Base-by-base conservation (phyloP, 2,113 vertebrate genomes). In the Notechis scutatus region DNA sequence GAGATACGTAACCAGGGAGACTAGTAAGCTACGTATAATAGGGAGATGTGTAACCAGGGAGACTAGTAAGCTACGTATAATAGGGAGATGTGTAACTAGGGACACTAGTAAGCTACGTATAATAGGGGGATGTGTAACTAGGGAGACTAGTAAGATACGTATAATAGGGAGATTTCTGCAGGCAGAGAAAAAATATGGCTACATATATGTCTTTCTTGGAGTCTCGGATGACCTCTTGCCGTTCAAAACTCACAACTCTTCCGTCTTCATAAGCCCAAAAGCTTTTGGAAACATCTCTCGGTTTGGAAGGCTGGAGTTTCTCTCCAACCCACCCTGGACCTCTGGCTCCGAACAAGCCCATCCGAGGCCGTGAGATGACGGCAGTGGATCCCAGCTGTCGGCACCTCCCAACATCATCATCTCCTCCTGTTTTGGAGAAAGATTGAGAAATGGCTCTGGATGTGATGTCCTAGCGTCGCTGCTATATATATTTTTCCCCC, bases 141-240 rank as follows among this genome's bases (percentile, higher is more conserved):
- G 42, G 42, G 97, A 95, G 94, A 92, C 85, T 93, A 91, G 89
- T 90, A 88, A 57, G 94, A n/a, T 93, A 39, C 1, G 1, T 24
- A 3, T 89, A 95, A 81, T 42, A 92, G 18, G 26, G 85, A 91
- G 89, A 45, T 23, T 94, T 94, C 97, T 98, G 95, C 97, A 96
- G 96, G 91, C 96, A 96, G 97, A 95, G 87, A 87, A 88, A 95
- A 88, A 39, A n/a, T n/a, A n/a, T 39, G 39, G 61, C 20, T 34
- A 18, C n/a, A n/a, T n/a, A n/a, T 54, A 6, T 55, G 11, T 56
- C 18, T 69, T 23, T 11, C 26, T 29, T 34, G 4, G 1, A 5
- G 87, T 18, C 12, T 74, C 21, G 11, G 12, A n/a, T 92, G n/a
- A 52, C 39, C 54, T 12, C 64, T 55, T 20, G 61, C 52, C n/a